Evolutionary conservation across 2,797 vertebrate genomes (phyloP).

Genomic region (Betta splendens): DNA sequence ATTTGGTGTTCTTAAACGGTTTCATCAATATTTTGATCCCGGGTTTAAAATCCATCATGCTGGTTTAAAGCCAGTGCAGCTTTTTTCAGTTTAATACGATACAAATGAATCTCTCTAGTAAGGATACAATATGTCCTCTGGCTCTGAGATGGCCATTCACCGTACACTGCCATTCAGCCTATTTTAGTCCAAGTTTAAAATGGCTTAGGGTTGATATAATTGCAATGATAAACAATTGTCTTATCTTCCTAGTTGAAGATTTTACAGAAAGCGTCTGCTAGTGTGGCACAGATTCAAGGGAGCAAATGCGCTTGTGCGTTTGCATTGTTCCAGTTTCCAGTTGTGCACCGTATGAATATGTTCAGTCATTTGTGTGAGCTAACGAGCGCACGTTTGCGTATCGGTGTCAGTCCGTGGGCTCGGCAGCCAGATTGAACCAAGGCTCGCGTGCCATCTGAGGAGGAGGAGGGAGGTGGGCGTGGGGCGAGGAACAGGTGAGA

Average conservation of each 20-base stretch:
- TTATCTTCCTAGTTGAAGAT: background rate
- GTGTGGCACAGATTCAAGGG: background rate
- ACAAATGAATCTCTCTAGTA: background rate
- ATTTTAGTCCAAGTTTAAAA: background rate
- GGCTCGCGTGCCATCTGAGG: conserved; percentile 65
- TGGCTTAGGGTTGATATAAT: background rate
- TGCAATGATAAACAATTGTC: background rate
- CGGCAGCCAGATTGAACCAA: conserved; percentile 57
- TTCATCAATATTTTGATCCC: too few relatives aligned
- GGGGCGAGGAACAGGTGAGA: conserved; percentile 45
- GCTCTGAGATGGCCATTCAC: background rate
- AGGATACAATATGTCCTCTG: background rate
- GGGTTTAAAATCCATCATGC: too few relatives aligned
- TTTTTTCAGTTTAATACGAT: background rate
- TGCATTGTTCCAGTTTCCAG: conserved; percentile 20
- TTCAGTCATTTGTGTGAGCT: conserved; percentile 45
- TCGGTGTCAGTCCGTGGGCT: conserved; percentile 57
- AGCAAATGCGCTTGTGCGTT: conserved; percentile 14
- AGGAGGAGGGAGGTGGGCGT: conserved; percentile 73
- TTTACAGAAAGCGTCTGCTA: conserved; percentile 1
- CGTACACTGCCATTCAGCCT: background rate
- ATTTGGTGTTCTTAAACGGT: too few relatives aligned
- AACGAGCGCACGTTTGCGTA: conserved; percentile 49
- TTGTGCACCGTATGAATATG: conserved; percentile 63
- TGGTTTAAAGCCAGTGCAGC: too few relatives aligned